These are phyloP conservation scores for Orchestia grillus DNA, from an alignment of 1,140 invertebrate species.

Conservation along the genomic window DNA sequence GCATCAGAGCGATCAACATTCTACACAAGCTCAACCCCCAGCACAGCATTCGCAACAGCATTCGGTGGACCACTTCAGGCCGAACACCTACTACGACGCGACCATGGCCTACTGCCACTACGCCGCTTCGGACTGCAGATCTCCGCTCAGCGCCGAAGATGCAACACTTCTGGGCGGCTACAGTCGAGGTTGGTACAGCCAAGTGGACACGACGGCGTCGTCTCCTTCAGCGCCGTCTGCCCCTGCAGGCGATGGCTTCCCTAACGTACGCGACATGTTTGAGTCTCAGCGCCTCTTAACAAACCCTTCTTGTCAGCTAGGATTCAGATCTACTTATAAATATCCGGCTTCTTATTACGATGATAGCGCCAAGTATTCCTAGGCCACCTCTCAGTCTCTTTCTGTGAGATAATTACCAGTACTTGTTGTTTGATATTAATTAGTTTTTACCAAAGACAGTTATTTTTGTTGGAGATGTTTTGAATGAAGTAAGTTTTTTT, in stretches of 20 bases:
- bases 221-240: conserved; percentile 61
- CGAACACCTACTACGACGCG: conserved; percentile 67
- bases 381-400: neutral
- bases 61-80: conserved; percentile 39
- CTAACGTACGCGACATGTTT: conserved; percentile 68
- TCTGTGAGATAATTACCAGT: neutral
- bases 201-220: conserved; percentile 63
- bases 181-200: conserved; percentile 64
- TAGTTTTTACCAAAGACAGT: conserved; percentile 53
- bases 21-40: conserved; percentile 6
- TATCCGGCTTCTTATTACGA: conserved; percentile 66
- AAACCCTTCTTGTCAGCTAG: conserved; percentile 67
- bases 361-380: conserved; percentile 65
- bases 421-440: conserved; percentile 56
- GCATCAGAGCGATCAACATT: conserved; percentile 36
- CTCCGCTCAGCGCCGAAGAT: conserved; percentile 61
- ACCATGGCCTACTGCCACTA: conserved; percentile 67
- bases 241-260: conserved; percentile 60
- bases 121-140: conserved; percentile 61
- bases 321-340: conserved; percentile 68
- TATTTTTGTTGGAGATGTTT: conserved; percentile 56
- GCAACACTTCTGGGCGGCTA: conserved; percentile 63
- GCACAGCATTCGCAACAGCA: conserved; percentile 49
- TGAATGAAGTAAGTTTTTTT: conserved; percentile 51
- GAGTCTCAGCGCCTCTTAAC: conserved; percentile 67